These are phyloP conservation scores for Carettochelys insculpta DNA, from an alignment of 2,113 vertebrate species.

Conservation along the genomic window DNA sequence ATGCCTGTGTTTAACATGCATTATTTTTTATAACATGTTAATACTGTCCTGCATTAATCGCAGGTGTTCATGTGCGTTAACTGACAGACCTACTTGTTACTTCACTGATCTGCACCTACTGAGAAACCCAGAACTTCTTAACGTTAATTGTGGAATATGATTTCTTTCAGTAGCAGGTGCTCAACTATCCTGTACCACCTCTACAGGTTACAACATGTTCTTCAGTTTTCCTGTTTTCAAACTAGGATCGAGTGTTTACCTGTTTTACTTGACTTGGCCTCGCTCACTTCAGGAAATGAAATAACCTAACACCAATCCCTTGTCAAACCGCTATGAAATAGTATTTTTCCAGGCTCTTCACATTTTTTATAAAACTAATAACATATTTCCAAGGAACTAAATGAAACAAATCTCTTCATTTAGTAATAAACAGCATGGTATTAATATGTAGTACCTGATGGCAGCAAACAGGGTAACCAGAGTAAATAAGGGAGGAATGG, in stretches of 20 bases:
- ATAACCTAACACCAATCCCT: not conserved
- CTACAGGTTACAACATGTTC: not conserved
- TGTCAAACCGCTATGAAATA: not conserved
- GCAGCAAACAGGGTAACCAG: not conserved
- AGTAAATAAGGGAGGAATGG: not conserved
- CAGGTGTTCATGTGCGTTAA: too few relatives aligned
- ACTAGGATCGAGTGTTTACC: not conserved
- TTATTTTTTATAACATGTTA: too few relatives aligned
- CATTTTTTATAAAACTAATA: not conserved
- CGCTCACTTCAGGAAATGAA: not conserved
- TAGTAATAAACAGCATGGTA: not conserved
- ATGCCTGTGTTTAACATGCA: too few relatives aligned
- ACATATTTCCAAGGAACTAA: not conserved
- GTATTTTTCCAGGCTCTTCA: not conserved
- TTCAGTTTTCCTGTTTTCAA: not conserved
- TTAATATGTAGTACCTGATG: fast-evolving
- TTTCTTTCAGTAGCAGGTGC: slow-evolving; percentile 1
- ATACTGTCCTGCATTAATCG: too few relatives aligned
- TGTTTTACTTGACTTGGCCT: not conserved
- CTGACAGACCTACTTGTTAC: too few relatives aligned
- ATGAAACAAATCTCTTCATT: not conserved
- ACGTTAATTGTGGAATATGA: not conserved
- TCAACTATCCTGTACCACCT: not conserved
- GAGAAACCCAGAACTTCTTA: not conserved
- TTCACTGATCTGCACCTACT: not conserved